phyloP scores from a whole-genome alignment of 92 coral and sea anemone genomes.

The Zoanthus sansibaricus region DNA sequence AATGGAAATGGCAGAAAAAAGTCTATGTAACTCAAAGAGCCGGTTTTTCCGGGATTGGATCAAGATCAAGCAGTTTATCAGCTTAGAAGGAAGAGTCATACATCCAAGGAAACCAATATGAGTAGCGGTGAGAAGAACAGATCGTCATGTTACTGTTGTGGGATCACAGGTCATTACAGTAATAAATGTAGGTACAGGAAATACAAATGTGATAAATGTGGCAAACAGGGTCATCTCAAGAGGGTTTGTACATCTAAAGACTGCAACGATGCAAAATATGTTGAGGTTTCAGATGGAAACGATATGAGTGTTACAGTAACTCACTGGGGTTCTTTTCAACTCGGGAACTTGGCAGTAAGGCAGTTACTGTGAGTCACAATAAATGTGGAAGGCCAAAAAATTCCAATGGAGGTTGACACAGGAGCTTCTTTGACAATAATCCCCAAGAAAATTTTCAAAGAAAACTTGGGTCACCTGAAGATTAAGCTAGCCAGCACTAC shows the following conservation, averaged over 20 bases:
- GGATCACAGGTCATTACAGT: neutral
- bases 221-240: conserved; percentile 7
- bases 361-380: neutral
- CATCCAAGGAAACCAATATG: neutral
- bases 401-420: neutral
- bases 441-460: neutral
- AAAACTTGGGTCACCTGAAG: neutral
- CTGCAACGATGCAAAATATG: neutral
- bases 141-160: neutral
- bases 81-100: neutral
- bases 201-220: neutral
- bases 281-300: neutral
- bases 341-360: neutral
- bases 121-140: neutral
- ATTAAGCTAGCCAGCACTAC: neutral
- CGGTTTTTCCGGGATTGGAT: conserved; percentile 25
- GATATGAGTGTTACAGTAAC: neutral
- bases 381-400: neutral
- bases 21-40: conserved; percentile 35
- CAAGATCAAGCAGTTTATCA: neutral
- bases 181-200: neutral
- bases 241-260: neutral
- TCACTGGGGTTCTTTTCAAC: neutral
- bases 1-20: conserved; percentile 46
- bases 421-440: conserved; percentile 4